Percentiles rank a stretch among this genome's conserved stretches.
These are phyloP conservation scores for Magallana angulata DNA, from an alignment of 1,140 invertebrate genomes.

Conservation along the genomic window DNA sequence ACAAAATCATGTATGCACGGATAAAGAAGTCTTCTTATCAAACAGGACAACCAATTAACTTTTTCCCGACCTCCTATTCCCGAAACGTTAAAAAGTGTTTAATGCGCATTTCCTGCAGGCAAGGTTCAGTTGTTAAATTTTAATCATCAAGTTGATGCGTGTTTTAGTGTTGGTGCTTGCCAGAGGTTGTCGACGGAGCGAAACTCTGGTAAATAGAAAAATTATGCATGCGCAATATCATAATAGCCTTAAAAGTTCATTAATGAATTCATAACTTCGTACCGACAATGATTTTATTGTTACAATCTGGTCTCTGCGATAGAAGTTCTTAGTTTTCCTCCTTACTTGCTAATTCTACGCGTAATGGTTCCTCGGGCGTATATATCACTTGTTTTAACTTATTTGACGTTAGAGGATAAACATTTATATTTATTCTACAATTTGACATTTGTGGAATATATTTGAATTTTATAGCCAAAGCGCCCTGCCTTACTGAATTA, in stretches of 20 bases:
- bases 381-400: slow-evolving; percentile 1
- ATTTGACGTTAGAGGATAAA: not conserved
- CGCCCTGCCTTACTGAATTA: slow-evolving; percentile 1
- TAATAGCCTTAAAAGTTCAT: not conserved
- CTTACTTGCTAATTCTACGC: not conserved
- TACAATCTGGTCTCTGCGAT: not conserved
- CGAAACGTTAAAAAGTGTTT: not conserved
- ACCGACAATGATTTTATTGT: not conserved
- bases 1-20: not conserved
- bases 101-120: slow-evolving; percentile 10
- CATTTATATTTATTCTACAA: slow-evolving; percentile 12
- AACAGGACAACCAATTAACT: not conserved
- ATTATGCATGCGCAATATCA: not conserved
- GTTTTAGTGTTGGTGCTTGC: not conserved
- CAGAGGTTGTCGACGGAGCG: not conserved
- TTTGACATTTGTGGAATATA: slow-evolving; percentile 17
- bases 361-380: not conserved
- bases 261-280: not conserved
- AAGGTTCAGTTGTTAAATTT: not conserved
- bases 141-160: not conserved
- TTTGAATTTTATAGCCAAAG: slow-evolving; percentile 16
- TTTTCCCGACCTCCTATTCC: not conserved
- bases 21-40: not conserved
- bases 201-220: not conserved
- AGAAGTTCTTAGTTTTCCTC: not conserved